Conservation (phyloP, 37 sponge, comb jelly and placozoan species). For the Aplysina aerophoba region DNA sequence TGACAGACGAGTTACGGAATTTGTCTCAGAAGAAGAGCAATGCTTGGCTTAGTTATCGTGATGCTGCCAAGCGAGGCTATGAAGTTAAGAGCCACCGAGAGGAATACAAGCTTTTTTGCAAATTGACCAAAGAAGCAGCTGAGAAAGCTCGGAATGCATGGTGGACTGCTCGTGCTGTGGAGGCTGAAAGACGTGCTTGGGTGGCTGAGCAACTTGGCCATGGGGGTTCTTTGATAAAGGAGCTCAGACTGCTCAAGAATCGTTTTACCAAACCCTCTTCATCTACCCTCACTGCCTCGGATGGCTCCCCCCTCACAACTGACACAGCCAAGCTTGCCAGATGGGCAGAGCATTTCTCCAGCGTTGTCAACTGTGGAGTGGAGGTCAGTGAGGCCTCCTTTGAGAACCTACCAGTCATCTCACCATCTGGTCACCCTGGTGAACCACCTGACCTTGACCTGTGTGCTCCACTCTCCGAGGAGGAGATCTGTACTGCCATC, state of each 20-base stretch:
- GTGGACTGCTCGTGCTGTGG: constrained; percentile 20
- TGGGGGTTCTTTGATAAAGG: constrained; percentile 23
- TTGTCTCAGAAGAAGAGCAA: constrained; percentile 11
- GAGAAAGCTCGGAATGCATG: constrained; percentile 14
- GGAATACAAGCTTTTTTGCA: neutral
- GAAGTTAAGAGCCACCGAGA: neutral
- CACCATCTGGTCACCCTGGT: neutral
- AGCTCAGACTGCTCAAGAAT: constrained; percentile 8
- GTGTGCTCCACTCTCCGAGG: neutral
- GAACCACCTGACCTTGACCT: neutral
- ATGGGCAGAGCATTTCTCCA: neutral
- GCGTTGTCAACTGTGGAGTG: neutral
- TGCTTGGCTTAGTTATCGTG: neutral
- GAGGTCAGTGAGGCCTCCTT: neutral
- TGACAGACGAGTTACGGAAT: constrained; percentile 16
- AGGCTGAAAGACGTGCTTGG: constrained; percentile 15
- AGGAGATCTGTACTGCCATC: neutral
- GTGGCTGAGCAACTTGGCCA: neutral
- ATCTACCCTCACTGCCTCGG: neutral
- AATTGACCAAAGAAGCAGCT: neutral
- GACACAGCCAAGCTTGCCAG: neutral
- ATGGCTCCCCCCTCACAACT: neutral
- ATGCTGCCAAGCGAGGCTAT: constrained; percentile 3
- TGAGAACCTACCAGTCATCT: neutral
- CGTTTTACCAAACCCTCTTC: neutral